phyloP scores from a whole-genome alignment of 2,113 vertebrate genomes.

The Rhinoptilus africanus region DNA sequence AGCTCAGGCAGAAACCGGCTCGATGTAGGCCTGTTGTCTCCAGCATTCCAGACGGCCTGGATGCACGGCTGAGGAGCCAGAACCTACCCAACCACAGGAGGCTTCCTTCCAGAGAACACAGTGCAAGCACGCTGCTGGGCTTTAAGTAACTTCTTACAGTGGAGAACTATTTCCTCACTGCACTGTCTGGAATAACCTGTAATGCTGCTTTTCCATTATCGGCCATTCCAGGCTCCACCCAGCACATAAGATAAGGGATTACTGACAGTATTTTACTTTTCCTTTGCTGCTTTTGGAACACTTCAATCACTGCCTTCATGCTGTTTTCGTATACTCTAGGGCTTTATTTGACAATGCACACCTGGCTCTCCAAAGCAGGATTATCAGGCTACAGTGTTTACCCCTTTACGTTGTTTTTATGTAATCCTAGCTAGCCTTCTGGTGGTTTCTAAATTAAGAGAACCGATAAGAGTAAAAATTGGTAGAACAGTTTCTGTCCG shows the following conservation, averaged over 20 bases:
- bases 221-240: background rate
- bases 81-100: too few species aligned
- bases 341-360: background rate
- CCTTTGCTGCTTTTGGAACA: background rate
- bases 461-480: background rate
- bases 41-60: background rate
- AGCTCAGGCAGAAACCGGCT: background rate
- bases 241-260: background rate
- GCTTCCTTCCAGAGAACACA: background rate
- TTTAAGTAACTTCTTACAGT: background rate
- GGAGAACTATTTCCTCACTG: background rate
- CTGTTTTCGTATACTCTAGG: rapidly evolving
- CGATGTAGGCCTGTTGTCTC: rapidly evolving
- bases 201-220: background rate
- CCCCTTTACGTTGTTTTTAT: background rate
- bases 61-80: background rate
- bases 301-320: background rate
- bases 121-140: background rate
- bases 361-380: background rate
- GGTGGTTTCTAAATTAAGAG: background rate
- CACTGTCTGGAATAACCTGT: slow-evolving; percentile 9
- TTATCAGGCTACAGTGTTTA: background rate
- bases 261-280: background rate
- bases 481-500: background rate
- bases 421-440: background rate